A percentile compares a stretch with the other conserved stretches of the same genome.
Evolutionary conservation across 2,797 vertebrate species (phyloP).

Genomic region (Anableps anableps): DNA sequence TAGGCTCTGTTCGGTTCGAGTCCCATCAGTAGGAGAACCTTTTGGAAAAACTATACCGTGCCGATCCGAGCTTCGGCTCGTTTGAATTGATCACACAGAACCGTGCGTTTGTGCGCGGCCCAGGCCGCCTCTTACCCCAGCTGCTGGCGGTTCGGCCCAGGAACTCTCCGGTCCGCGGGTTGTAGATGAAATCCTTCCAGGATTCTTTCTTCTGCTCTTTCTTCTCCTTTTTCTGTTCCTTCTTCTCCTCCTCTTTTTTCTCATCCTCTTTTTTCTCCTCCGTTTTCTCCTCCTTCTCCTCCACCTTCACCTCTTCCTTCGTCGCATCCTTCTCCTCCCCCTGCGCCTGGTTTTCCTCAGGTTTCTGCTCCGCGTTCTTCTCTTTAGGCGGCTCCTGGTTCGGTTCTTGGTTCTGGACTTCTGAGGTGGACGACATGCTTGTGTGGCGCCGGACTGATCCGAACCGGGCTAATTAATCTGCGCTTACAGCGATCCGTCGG

Average conservation of each 20-base stretch:
- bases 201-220: constrained; percentile 26
- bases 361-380: not conserved
- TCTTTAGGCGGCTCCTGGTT: constrained; percentile 8
- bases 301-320: constrained; percentile 8
- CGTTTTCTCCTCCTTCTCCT: constrained; percentile 8
- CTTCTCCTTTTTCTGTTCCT: not conserved
- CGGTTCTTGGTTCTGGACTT: constrained; percentile 17
- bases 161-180: constrained; percentile 52
- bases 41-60: not conserved
- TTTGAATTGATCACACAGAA: not conserved
- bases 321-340: constrained; percentile 5
- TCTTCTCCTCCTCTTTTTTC: not conserved
- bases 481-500: constrained; percentile 12
- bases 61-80: not conserved
- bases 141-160: constrained; percentile 59
- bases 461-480: constrained; percentile 39
- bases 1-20: not conserved
- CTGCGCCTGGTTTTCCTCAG: constrained; percentile 5
- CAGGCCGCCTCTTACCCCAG: constrained; percentile 52
- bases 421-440: constrained; percentile 45
- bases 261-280: not conserved
- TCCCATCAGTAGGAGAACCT: not conserved
- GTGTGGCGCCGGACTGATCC: constrained; percentile 2
- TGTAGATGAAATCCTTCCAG: constrained; percentile 55
- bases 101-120: not conserved